Base-by-base conservation (phyloP, 2,888 invertebrate species). In the Tetranychus truncatus region DNA sequence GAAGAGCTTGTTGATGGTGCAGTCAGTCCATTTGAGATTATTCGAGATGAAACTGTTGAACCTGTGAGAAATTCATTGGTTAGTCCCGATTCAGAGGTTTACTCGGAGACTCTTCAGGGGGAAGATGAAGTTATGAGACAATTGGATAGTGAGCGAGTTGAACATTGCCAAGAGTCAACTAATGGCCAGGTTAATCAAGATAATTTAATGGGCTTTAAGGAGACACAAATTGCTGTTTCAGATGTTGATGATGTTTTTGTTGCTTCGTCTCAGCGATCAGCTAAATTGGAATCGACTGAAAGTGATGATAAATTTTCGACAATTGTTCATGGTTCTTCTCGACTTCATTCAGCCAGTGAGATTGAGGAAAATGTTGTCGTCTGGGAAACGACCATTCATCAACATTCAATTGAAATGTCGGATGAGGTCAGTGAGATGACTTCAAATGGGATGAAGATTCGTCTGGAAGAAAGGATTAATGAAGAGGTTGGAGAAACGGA, bases 91-190 rank as follows among this genome's bases (percentile, higher is more conserved):
- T 44, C 7, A 2, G 69, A 69, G 18, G 34, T 34, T 34, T 20
- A 66, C 7, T 69, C 69, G 34, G 69, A 20, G 2, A 6, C 67
- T 77, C 77, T 8, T 76, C 77, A 24, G 79, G 11, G 66, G 5
- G 20, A 69, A 8, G 69, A 69, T 9, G 69, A 69, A 5, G 21
- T 69, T 11, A 69, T 69, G 69, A 69, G 20, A 69, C 21, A 69
- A 20, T 24, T 69, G 11, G 69, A 69, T 6, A 24, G 34, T 69
- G 69, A 69, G 11, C 7, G 69, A 21, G 69, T 69, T 21, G 69
- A 55, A 55, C 6, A 55, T 55, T 79, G 71, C 74, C 75, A 11
- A 76, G 71, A 2, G 66, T 77, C 11, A 77, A 78, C 6, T 55
- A 1, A 6, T 55, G 1, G 1, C 46, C 15, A 11, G 46, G 55